phyloP scores from a whole-genome alignment of 1,140 invertebrate genomes.

The Penaeus chinensis region DNA sequence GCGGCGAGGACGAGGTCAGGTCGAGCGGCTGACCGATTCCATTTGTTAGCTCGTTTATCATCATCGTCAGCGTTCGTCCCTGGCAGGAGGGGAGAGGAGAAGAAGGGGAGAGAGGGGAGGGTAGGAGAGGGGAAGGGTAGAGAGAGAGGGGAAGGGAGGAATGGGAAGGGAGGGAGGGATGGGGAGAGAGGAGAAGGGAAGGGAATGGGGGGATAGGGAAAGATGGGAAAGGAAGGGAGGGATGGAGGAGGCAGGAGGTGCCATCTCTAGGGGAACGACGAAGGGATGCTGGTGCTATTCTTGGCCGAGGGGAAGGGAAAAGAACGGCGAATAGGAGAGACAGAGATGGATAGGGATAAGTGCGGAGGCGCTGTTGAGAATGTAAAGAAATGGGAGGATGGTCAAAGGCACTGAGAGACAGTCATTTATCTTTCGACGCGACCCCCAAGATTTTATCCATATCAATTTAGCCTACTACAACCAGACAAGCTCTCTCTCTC shows the following conservation, averaged over 20 bases:
- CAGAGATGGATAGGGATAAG: background rate
- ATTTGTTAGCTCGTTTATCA: constrained; percentile 16
- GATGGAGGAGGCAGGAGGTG: background rate
- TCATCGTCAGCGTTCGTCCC: constrained; percentile 7
- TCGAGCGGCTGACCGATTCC: background rate
- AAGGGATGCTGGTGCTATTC: too few species aligned
- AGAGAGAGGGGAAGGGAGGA: background rate
- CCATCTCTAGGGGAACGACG: too few species aligned
- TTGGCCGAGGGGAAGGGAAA: background rate
- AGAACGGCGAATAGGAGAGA: constrained; percentile 19
- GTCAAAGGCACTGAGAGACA: too few species aligned
- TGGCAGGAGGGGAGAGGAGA: background rate
- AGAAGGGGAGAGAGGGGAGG: background rate
- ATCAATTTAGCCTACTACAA: too few species aligned
- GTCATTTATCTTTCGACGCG: too few species aligned
- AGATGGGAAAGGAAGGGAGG: background rate
- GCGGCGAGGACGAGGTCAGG: background rate
- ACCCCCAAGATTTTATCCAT: too few species aligned
- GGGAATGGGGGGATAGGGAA: background rate
- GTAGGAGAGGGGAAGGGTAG: background rate
- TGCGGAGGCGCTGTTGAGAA: too few species aligned
- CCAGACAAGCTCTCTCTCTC: too few species aligned
- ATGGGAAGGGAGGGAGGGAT: background rate
- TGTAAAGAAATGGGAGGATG: too few species aligned
- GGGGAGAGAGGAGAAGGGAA: background rate